A percentile compares a stretch with the other conserved stretches of the same genome.
Conservation (phyloP, 2,797 vertebrate species). For the Lepus oiostolus region DNA sequence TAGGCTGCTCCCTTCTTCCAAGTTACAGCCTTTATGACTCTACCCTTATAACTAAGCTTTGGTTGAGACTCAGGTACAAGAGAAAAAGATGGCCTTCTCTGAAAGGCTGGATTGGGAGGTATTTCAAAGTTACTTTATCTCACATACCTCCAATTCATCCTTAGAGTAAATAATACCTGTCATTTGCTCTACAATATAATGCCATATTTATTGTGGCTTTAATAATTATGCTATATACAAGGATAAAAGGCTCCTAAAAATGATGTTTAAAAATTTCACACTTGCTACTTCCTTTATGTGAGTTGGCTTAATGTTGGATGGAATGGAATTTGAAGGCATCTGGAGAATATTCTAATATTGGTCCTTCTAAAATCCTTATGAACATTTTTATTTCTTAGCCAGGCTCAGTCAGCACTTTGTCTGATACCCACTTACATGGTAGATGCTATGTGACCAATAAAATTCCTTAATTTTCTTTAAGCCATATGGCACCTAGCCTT, state of each 20-base stretch:
- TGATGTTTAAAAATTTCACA: neutral
- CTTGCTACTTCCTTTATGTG: conserved; percentile 20
- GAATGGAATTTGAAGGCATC: conserved; percentile 23
- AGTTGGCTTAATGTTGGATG: conserved; percentile 7
- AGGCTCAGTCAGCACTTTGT: neutral
- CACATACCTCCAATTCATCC: conserved; percentile 14
- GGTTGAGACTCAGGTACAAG: neutral
- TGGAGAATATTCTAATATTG: conserved; percentile 46
- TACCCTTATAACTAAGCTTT: neutral
- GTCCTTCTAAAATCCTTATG: conserved; percentile 44
- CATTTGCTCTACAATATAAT: conserved; percentile 2
- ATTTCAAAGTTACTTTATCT: conserved; percentile 50
- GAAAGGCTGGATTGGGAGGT: neutral
- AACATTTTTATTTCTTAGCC: conserved; percentile 36
- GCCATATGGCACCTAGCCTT: conserved; percentile 19
- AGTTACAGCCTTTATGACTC: neutral
- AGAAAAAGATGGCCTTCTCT: neutral
- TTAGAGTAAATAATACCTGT: neutral
- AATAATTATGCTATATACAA: conserved; percentile 13
- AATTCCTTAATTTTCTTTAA: conserved; percentile 17
- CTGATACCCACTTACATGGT: neutral
- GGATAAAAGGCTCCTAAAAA: neutral
- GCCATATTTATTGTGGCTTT: conserved; percentile 4
- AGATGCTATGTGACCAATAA: conserved; percentile 34
- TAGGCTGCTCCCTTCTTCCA: neutral